These are phyloP conservation scores for Drosophila miranda DNA, from an alignment of 1,140 invertebrate species.

Conservation along the genomic window DNA sequence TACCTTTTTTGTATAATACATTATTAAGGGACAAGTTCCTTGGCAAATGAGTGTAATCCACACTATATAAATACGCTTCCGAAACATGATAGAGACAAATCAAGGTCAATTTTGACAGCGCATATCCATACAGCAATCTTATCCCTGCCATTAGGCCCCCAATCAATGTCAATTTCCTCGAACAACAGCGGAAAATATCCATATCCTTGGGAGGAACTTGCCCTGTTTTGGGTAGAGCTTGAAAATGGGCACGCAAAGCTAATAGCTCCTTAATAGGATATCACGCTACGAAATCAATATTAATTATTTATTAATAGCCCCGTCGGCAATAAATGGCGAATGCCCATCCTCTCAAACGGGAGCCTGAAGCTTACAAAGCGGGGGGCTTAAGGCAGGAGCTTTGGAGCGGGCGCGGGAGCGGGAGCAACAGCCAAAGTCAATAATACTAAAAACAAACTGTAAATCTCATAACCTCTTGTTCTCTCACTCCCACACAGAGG, in stretches of 20 bases:
- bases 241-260: conserved; percentile 5
- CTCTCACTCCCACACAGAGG: neutral
- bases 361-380: too few species aligned
- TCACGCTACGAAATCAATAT: conserved; percentile 52
- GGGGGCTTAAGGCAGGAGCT: neutral
- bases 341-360: too few species aligned
- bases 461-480: conserved; percentile 7
- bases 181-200: conserved; percentile 37
- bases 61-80: neutral
- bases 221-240: neutral
- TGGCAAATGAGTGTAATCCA: too few species aligned
- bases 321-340: neutral
- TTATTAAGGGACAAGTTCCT: too few species aligned
- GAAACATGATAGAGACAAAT: conserved; percentile 1
- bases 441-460: conserved; percentile 16
- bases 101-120: conserved; percentile 9
- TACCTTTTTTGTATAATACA: too few species aligned
- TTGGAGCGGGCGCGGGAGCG: neutral
- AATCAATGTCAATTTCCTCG: conserved; percentile 31
- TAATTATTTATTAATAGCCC: conserved; percentile 53
- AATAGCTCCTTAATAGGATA: conserved; percentile 35
- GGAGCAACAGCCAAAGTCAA: too few species aligned
- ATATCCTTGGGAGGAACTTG: conserved; percentile 31
- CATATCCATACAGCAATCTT: neutral
- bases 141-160: conserved; percentile 3